phyloP scores from a whole-genome alignment of 2,113 vertebrate species.

The Cheilinus undulatus region DNA sequence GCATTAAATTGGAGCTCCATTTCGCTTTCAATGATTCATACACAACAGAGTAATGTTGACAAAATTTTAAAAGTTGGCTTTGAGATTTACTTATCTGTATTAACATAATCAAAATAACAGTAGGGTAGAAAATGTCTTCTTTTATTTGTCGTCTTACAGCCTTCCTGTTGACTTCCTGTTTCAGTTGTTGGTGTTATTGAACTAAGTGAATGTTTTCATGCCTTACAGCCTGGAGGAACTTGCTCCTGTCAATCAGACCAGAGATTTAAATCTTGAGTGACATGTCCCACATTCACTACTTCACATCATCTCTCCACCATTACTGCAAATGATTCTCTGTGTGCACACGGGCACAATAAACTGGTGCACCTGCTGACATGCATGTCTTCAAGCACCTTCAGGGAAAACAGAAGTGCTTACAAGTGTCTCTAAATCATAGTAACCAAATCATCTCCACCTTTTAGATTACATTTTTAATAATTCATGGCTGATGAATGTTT shows the following conservation, averaged over 20 bases:
- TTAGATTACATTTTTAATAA: conserved; percentile 38
- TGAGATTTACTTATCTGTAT: no score
- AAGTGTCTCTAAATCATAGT: background rate
- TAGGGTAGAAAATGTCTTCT: no score
- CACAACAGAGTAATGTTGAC: no score
- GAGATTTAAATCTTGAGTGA: conserved; percentile 16
- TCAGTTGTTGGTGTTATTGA: background rate
- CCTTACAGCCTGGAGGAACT: background rate
- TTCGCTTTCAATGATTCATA: no score
- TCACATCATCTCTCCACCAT: conserved; percentile 5
- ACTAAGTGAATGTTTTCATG: conserved; percentile 6
- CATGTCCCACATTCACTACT: background rate
- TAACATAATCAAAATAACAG: no score
- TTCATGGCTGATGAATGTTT: conserved; percentile 37
- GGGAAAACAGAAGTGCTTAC: background rate
- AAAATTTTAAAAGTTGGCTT: no score
- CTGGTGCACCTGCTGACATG: background rate
- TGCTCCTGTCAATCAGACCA: conserved; percentile 5
- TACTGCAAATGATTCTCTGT: background rate
- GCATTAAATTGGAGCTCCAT: no score
- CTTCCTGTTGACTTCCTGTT: background rate
- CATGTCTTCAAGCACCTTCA: background rate
- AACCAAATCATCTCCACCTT: background rate
- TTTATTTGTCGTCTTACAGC: background rate
- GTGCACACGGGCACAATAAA: background rate